phyloP scores from a whole-genome alignment of 2,888 invertebrate genomes.

The Diplolepis rosae region DNA sequence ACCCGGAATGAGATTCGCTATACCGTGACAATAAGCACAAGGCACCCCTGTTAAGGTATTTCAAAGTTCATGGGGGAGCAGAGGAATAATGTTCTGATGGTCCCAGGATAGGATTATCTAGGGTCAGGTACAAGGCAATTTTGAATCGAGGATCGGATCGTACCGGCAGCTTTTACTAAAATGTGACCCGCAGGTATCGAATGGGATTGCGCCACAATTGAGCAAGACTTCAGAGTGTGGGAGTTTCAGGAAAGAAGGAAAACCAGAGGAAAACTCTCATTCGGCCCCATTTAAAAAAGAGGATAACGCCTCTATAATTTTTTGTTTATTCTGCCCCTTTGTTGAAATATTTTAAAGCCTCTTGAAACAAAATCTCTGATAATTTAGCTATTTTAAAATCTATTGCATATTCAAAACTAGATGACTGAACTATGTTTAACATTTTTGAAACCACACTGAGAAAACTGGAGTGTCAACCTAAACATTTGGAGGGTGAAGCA shows the following conservation, averaged over 20 bases:
- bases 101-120: conserved; percentile 71
- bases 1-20: conserved; percentile 54
- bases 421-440: too few relatives aligned
- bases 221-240: conserved; percentile 59
- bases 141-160: conserved; percentile 37
- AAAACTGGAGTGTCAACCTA: too few relatives aligned
- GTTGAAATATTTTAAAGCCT: too few relatives aligned
- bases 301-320: too few relatives aligned
- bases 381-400: too few relatives aligned
- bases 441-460: too few relatives aligned
- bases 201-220: conserved; percentile 40
- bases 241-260: conserved; percentile 52
- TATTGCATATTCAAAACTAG: too few relatives aligned
- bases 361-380: too few relatives aligned
- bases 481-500: too few relatives aligned
- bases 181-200: conserved; percentile 49
- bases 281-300: too few relatives aligned
- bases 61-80: conserved; percentile 60
- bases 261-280: not conserved
- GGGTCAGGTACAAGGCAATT: conserved; percentile 64
- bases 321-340: too few relatives aligned
- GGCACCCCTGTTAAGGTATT: conserved; percentile 51
- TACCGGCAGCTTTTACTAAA: conserved; percentile 48
- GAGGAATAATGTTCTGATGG: conserved; percentile 57
- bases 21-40: conserved; percentile 51